These are phyloP conservation scores for Apostichopus japonicus DNA, from an alignment of 35 echinoderm and acorn worm species.

Conservation along the genomic window DNA sequence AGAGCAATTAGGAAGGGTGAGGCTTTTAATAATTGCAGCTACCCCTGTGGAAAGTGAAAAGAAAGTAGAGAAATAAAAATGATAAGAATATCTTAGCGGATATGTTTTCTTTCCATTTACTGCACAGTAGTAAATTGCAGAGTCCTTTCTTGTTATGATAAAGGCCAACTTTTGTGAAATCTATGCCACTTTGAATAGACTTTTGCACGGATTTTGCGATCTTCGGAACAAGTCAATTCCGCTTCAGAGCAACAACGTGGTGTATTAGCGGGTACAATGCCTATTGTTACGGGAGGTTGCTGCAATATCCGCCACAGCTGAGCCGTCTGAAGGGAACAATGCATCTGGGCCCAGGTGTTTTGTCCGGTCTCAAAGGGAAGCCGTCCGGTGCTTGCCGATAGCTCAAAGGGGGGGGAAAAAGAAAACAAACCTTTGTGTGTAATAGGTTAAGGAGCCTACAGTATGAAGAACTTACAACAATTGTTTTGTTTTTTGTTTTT, in stretches of 20 bases:
- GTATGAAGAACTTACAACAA: not conserved
- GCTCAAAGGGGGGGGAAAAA: not conserved
- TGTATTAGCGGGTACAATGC: not conserved
- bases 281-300: not conserved
- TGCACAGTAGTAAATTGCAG: no score
- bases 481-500: no score
- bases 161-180: not conserved
- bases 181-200: not conserved
- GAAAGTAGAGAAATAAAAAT: no score
- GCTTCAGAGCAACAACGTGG: no score
- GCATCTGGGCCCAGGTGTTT: not conserved
- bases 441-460: constrained; percentile 14
- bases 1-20: no score
- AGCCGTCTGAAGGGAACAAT: constrained; percentile 6
- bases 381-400: not conserved
- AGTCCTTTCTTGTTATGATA: not conserved
- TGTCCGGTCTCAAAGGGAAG: constrained; percentile 14
- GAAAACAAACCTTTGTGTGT: constrained; percentile 31
- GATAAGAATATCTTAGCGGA: no score
- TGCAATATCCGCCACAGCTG: not conserved
- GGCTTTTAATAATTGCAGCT: no score
- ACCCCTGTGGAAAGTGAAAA: no score
- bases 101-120: no score
- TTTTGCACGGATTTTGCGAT: not conserved
- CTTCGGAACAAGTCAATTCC: not conserved